phyloP scores from a whole-genome alignment of 2,888 invertebrate species.

The Apeira syringaria region DNA sequence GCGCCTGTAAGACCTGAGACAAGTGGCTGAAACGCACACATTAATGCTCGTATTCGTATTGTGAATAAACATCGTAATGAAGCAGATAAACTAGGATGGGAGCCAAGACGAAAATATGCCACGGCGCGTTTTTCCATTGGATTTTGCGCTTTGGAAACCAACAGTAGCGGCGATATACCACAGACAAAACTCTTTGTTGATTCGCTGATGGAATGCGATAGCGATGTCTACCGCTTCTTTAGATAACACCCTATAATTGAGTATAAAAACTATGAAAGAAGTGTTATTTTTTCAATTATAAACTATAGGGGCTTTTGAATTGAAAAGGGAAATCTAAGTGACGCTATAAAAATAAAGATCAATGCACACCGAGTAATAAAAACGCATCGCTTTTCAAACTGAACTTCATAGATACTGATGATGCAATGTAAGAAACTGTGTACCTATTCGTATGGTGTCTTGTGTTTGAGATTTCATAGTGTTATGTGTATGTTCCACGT shows the following conservation, averaged over 20 bases:
- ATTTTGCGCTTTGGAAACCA: slow-evolving; percentile 79
- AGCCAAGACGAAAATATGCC: slow-evolving; percentile 84
- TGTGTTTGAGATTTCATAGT: too few relatives aligned
- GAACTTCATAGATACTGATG: slow-evolving; percentile 25
- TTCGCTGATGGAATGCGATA: slow-evolving; percentile 58
- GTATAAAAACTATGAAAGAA: too few relatives aligned
- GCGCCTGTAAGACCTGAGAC: slow-evolving; percentile 41
- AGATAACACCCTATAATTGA: too few relatives aligned
- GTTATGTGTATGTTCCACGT: slow-evolving; percentile 45
- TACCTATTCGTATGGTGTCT: slow-evolving; percentile 59
- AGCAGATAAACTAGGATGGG: slow-evolving; percentile 83
- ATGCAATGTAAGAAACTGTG: slow-evolving; percentile 45
- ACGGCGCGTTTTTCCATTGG: slow-evolving; percentile 82
- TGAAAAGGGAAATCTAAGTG: too few relatives aligned
- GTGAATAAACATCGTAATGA: slow-evolving; percentile 84
- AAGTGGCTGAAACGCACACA: slow-evolving; percentile 76
- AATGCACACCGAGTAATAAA: slow-evolving; percentile 34
- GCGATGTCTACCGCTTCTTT: slow-evolving; percentile 29
- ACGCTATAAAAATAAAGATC: slow-evolving; percentile 39
- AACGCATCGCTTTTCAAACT: slow-evolving; percentile 19
- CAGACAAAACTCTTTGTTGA: slow-evolving; percentile 63
- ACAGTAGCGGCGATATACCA: slow-evolving; percentile 62
- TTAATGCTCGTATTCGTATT: slow-evolving; percentile 81
- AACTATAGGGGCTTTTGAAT: too few relatives aligned
- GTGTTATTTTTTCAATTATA: too few relatives aligned